These are phyloP conservation scores for Drosophila miranda DNA, from an alignment of 1,140 invertebrate genomes.

Conservation along the genomic window DNA sequence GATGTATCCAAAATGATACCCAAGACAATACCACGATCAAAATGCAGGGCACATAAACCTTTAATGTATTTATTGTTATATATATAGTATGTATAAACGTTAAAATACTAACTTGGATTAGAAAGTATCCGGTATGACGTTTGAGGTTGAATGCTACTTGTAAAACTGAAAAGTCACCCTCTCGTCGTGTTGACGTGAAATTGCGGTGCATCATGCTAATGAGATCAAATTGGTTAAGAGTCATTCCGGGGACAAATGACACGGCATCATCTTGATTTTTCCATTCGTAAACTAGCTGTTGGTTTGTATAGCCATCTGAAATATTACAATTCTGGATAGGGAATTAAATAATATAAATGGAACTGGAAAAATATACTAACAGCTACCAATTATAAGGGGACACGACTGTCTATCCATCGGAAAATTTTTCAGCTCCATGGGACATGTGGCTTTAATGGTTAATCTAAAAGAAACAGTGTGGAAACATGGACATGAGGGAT, in stretches of 20 bases:
- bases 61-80: slow-evolving; percentile 86
- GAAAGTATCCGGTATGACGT: slow-evolving; percentile 95
- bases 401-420: slow-evolving; percentile 98
- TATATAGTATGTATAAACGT: not conserved
- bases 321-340: not conserved
- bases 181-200: slow-evolving; percentile 89
- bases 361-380: slow-evolving; percentile 86
- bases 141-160: slow-evolving; percentile 96
- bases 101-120: slow-evolving; percentile 88
- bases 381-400: slow-evolving; percentile 96
- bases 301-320: slow-evolving; percentile 94
- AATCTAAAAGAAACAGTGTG: slow-evolving; percentile 85
- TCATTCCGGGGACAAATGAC: slow-evolving; percentile 94
- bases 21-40: slow-evolving; percentile 97
- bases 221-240: slow-evolving; percentile 94
- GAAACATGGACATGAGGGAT: no score
- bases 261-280: slow-evolving; percentile 90
- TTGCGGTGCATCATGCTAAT: slow-evolving; percentile 93
- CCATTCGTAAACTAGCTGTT: slow-evolving; percentile 96
- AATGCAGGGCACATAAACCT: slow-evolving; percentile 97
- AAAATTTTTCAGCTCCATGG: slow-evolving; percentile 97
- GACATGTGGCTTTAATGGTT: slow-evolving; percentile 96
- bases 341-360: not conserved
- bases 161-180: slow-evolving; percentile 94
- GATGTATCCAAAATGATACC: slow-evolving; percentile 98